Percentiles rank a stretch among this genome's conserved stretches.
phyloP scores from a whole-genome alignment of 2,113 vertebrate species.

The Otocyon megalotis region DNA sequence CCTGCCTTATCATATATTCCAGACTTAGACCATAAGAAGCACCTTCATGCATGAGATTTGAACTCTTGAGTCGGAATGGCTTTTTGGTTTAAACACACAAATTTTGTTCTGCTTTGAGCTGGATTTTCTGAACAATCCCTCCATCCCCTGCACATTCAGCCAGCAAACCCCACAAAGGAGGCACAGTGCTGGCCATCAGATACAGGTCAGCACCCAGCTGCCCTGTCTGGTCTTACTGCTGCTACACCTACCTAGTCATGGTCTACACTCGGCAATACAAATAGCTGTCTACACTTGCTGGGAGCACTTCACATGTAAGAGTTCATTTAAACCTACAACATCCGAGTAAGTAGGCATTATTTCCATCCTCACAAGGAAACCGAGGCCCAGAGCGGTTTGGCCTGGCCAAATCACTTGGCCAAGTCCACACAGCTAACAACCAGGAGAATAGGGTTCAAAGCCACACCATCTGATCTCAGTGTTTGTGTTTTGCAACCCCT shows the following conservation, averaged over 20 bases:
- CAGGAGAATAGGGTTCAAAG: neutral
- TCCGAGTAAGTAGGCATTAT: neutral
- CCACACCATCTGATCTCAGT: accelerated
- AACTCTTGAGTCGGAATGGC: neutral
- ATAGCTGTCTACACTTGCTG: neutral
- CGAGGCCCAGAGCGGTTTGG: neutral
- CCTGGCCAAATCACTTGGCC: too few relatives aligned
- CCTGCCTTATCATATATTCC: too few relatives aligned
- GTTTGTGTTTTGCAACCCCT: neutral
- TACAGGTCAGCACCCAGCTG: neutral
- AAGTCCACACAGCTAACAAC: neutral
- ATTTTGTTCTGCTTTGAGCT: neutral
- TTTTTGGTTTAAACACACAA: neutral
- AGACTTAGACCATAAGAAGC: neutral
- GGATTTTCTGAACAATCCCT: neutral
- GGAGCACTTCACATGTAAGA: neutral
- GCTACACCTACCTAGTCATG: neutral
- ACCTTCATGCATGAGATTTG: accelerated
- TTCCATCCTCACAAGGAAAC: neutral
- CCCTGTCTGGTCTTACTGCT: neutral
- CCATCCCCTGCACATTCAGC: accelerated
- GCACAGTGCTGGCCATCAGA: neutral
- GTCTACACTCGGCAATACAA: neutral
- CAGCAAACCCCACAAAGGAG: neutral
- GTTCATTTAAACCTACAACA: neutral